These are phyloP conservation scores for Dynastes maya DNA, from an alignment of 2,888 invertebrate genomes.

Conservation along the genomic window DNA sequence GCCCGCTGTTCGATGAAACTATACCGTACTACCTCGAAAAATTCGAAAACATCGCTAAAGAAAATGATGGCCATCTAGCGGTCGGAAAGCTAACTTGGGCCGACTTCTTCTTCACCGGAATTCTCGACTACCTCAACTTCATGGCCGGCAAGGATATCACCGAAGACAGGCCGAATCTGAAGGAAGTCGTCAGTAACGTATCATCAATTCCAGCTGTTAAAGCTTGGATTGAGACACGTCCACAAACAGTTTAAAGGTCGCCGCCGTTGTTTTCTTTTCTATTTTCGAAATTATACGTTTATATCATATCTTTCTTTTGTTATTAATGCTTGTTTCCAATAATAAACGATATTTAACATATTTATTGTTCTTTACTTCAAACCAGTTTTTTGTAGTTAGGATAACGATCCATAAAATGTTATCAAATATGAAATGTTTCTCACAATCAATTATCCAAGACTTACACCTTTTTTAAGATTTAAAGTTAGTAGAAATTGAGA, in stretches of 20 bases:
- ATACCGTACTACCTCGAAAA: slow-evolving; percentile 75
- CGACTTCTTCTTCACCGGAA: slow-evolving; percentile 75
- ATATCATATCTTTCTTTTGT: background rate
- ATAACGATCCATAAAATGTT: no score
- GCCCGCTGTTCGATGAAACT: slow-evolving; percentile 70
- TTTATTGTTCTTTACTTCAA: no score
- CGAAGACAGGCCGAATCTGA: slow-evolving; percentile 74
- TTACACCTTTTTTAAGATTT: no score
- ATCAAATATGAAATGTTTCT: no score
- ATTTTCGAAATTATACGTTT: background rate
- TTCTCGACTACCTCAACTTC: slow-evolving; percentile 75
- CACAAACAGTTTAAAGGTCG: slow-evolving; percentile 59
- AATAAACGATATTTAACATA: background rate
- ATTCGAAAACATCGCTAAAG: slow-evolving; percentile 73
- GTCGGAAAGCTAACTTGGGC: slow-evolving; percentile 74
- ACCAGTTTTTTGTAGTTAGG: no score
- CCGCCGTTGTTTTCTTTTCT: background rate
- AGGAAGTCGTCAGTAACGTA: slow-evolving; percentile 74
- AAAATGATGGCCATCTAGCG: slow-evolving; percentile 76
- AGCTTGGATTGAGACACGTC: slow-evolving; percentile 78
- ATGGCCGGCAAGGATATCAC: slow-evolving; percentile 74
- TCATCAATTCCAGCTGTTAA: slow-evolving; percentile 75
- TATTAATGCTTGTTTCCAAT: slow-evolving; percentile 1
- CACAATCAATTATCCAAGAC: no score
- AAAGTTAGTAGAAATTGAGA: no score